Base-by-base conservation (phyloP, 2,888 invertebrate species). In the Melitaea athalia region DNA sequence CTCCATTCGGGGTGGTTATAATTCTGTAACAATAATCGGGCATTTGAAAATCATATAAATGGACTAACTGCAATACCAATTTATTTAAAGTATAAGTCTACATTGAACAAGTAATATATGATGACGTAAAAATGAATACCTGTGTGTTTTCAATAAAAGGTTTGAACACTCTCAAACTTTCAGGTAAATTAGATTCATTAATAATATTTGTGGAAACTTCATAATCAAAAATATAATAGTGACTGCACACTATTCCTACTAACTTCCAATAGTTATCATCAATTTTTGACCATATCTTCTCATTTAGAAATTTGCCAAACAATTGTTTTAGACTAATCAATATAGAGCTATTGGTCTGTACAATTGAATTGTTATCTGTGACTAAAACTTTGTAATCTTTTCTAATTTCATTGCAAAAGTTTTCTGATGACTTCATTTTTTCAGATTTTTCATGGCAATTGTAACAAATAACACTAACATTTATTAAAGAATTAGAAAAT, bases 241-340 rank as follows among this genome's bases (percentile, higher is more conserved):
- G 93, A 68, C 85, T 82, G 60, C 86, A 85, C 17, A 91, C 72
- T 50, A 84, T 78, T 31, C 74, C 76, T 50, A 89, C 78, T 15
- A 92, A 75, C 31, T 79, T 74, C 86, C 89, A 89, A 73, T 83
- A 88, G 10, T 82, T 81, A 73, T 78, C 76, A 57, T 80, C 80
- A 57, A 88, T 63, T 67, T 86, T 79, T 12, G 69, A 43, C 76
- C 90, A 90, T 15, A 86, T 81, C 43, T 83, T 87, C 66, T 75
- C 75, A 76, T 90, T 89, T 62, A 92, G 77, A 76, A 93, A 93
- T 74, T 88, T 91, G 1, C 79, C 78, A 73, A 91, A 83, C 63
- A 93, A 74, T 65, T 72, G 83, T 71, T 77, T 85, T 1, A 88
- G 68, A 3, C 84, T 85, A 71, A 72, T 78, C n/a, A 77, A 71